Conservation (phyloP, 2,888 invertebrate species). For the Ophion costatus region DNA sequence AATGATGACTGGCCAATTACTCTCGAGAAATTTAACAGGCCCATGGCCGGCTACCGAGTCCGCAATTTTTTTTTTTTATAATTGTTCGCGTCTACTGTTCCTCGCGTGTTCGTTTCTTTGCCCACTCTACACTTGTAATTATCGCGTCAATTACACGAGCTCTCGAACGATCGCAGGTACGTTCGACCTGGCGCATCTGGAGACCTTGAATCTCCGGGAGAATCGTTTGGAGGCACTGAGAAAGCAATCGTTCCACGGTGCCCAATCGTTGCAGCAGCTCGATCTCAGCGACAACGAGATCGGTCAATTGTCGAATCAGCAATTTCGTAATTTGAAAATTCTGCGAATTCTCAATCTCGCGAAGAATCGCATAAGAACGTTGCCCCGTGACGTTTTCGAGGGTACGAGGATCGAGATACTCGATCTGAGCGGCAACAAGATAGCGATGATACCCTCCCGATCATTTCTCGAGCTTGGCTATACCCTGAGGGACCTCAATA, state of each 20-base stretch:
- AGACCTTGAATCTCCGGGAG: slow-evolving; percentile 89
- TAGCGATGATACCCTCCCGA: slow-evolving; percentile 91
- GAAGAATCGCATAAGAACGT: slow-evolving; percentile 89
- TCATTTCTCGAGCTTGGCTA: slow-evolving; percentile 92
- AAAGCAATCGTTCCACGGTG: slow-evolving; percentile 90
- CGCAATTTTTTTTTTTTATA: background rate
- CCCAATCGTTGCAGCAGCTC: slow-evolving; percentile 90
- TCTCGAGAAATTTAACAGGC: background rate
- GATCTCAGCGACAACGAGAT: slow-evolving; percentile 92
- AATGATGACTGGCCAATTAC: background rate
- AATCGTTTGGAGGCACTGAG: slow-evolving; percentile 90
- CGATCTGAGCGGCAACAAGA: slow-evolving; percentile 91
- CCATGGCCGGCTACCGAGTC: background rate
- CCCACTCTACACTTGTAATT: slow-evolving; percentile 1
- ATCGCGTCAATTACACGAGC: slow-evolving; percentile 4
- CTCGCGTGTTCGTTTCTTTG: background rate
- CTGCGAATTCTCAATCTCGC: slow-evolving; percentile 90
- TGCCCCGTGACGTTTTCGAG: slow-evolving; percentile 91
- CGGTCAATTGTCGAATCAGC: slow-evolving; percentile 90
- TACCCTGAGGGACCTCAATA: slow-evolving; percentile 90
- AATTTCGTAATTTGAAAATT: slow-evolving; percentile 91
- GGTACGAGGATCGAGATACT: slow-evolving; percentile 92
- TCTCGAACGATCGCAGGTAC: slow-evolving; percentile 84
- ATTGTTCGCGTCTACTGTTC: background rate
- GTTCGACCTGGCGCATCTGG: slow-evolving; percentile 87